Evolutionary conservation across 2,113 vertebrate species (phyloP).

Genomic region (Varanus salvator): DNA sequence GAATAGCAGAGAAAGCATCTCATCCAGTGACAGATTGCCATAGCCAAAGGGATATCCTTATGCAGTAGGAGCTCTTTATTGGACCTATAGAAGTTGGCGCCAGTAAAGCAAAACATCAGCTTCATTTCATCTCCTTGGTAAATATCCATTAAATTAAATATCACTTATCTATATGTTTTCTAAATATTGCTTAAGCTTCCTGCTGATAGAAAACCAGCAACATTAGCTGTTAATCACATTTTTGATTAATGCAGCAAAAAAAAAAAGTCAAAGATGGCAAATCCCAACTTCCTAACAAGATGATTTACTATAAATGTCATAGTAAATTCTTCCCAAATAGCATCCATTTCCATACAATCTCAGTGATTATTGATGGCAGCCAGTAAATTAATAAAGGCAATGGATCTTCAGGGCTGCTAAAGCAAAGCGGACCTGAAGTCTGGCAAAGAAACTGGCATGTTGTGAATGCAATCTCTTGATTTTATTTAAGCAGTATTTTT

Average conservation of each 20-base stretch:
- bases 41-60: background rate
- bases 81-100: background rate
- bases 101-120: background rate
- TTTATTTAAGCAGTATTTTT: background rate
- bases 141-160: background rate
- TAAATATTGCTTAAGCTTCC: background rate
- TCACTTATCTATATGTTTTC: background rate
- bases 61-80: background rate
- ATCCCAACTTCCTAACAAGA: background rate
- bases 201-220: background rate
- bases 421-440: background rate
- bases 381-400: background rate
- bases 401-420: background rate
- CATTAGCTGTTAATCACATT: background rate
- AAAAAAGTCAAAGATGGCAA: background rate
- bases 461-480: background rate
- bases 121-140: background rate
- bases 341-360: background rate
- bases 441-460: background rate
- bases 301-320: background rate
- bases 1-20: background rate
- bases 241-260: background rate
- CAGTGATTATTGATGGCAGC: background rate
- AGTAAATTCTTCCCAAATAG: constrained; percentile 13
- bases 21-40: background rate